Evolutionary conservation across 2,113 vertebrate genomes (phyloP).

Genomic region (Melanotaenia duboulayi): DNA sequence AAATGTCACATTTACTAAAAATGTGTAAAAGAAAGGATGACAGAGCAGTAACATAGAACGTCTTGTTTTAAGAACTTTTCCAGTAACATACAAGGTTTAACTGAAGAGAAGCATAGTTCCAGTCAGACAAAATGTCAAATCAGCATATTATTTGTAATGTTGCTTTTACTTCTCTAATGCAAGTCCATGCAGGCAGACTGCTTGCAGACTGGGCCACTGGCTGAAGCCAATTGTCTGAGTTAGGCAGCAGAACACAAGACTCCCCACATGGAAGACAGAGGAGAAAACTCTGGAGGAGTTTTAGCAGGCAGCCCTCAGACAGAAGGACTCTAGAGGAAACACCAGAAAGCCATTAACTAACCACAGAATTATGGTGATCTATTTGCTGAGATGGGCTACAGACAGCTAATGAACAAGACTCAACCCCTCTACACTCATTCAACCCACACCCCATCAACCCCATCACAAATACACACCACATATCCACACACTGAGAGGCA

Average conservation of each 20-base stretch:
- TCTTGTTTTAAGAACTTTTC: constrained; percentile 17
- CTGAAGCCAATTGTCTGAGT: constrained; percentile 71
- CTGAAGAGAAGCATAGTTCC: constrained; percentile 34
- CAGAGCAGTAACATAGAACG: not conserved
- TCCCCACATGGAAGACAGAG: constrained; percentile 68
- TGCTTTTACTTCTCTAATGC: constrained; percentile 68
- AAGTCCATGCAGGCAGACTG: constrained; percentile 67
- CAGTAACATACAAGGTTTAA: constrained; percentile 36
- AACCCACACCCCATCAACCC: constrained; percentile 26
- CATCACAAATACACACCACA: constrained; percentile 60
- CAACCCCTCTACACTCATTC: constrained; percentile 72
- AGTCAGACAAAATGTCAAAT: constrained; percentile 62
- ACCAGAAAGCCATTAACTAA: constrained; percentile 99
- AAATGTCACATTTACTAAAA: not conserved
- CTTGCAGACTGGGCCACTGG: constrained; percentile 65
- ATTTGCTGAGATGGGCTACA: constrained; percentile 91
- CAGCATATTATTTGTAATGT: constrained; percentile 64
- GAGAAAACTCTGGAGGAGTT: constrained; percentile 81
- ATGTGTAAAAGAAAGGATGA: not conserved
- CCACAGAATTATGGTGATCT: constrained; percentile 98
- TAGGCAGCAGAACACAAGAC: constrained; percentile 87
- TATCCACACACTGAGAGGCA: constrained; percentile 80
- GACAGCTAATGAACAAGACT: constrained; percentile 95
- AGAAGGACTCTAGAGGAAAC: constrained; percentile 95
- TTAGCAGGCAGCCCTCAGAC: constrained; percentile 91